Conservation (phyloP, 2,797 vertebrate species). For the Anomalospiza imberbis region DNA sequence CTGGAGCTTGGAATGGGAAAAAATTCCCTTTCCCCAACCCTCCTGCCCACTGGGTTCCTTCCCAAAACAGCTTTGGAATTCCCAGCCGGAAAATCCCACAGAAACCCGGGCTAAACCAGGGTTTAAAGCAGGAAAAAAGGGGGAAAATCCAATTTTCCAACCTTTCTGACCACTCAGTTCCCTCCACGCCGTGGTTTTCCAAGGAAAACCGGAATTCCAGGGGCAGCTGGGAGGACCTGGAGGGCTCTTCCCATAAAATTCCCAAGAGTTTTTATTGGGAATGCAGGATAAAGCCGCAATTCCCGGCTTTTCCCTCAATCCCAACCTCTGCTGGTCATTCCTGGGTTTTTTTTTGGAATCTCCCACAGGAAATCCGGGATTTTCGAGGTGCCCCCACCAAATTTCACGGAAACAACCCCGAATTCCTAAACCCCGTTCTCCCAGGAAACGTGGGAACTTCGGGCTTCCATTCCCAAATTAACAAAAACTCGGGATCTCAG, state of each 20-base stretch:
- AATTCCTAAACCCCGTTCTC: background rate
- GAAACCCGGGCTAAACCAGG: too few species aligned
- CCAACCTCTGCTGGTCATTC: background rate
- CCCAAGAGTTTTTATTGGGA: background rate
- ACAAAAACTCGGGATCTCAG: background rate
- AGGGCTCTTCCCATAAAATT: background rate
- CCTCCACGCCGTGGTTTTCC: background rate
- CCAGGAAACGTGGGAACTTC: background rate
- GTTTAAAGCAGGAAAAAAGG: background rate
- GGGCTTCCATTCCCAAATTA: background rate
- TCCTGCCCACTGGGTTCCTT: background rate
- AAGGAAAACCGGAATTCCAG: background rate
- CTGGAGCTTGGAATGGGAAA: fast-evolving
- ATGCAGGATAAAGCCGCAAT: background rate
- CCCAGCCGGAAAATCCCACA: background rate
- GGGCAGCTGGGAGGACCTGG: background rate
- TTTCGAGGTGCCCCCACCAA: background rate
- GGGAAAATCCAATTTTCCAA: background rate
- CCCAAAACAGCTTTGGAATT: background rate
- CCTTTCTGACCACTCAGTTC: background rate
- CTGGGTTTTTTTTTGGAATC: background rate
- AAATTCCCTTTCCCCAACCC: background rate
- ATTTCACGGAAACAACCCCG: fast-evolving
- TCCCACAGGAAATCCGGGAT: too few species aligned
- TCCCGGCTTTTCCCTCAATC: background rate